Evolutionary conservation across 2,797 vertebrate genomes (phyloP).

Genomic region (Esox lucius): DNA sequence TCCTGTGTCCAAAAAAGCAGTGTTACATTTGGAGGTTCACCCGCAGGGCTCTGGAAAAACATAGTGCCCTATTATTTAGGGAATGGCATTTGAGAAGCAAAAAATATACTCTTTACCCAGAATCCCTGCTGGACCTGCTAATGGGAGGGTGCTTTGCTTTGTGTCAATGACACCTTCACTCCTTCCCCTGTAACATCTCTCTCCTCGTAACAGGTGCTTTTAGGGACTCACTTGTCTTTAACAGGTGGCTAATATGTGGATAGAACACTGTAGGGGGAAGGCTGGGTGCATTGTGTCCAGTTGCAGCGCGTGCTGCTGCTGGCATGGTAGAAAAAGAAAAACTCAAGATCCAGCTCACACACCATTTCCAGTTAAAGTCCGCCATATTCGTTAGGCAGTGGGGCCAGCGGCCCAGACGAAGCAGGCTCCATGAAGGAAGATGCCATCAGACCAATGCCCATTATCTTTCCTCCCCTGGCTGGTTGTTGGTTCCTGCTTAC

Average conservation of each 20-base stretch:
- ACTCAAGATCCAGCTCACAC: slow-evolving; percentile 21
- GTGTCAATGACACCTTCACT: slow-evolving; percentile 54
- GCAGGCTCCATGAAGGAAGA: slow-evolving; percentile 64
- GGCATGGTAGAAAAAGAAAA: slow-evolving; percentile 42
- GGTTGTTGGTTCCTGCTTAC: neutral
- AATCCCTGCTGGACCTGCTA: slow-evolving; percentile 69
- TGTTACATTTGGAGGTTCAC: neutral
- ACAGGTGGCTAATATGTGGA: slow-evolving; percentile 12
- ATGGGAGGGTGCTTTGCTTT: slow-evolving; percentile 40
- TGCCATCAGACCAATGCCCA: slow-evolving; percentile 31
- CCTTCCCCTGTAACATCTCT: slow-evolving; percentile 7
- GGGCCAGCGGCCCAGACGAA: neutral
- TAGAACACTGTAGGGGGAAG: slow-evolving; percentile 47
- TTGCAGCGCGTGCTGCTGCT: slow-evolving; percentile 42
- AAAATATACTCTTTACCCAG: slow-evolving; percentile 61
- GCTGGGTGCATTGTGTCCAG: slow-evolving; percentile 17
- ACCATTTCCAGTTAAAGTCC: no score
- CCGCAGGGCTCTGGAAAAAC: neutral
- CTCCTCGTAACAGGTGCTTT: slow-evolving; percentile 49
- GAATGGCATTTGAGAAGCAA: neutral
- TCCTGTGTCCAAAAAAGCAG: neutral
- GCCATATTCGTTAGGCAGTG: neutral
- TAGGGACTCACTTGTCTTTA: slow-evolving; percentile 25
- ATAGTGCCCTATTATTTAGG: neutral
- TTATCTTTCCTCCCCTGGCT: neutral